phyloP scores from a whole-genome alignment of 2,113 vertebrate genomes.

The Cryptotis parvus region DNA sequence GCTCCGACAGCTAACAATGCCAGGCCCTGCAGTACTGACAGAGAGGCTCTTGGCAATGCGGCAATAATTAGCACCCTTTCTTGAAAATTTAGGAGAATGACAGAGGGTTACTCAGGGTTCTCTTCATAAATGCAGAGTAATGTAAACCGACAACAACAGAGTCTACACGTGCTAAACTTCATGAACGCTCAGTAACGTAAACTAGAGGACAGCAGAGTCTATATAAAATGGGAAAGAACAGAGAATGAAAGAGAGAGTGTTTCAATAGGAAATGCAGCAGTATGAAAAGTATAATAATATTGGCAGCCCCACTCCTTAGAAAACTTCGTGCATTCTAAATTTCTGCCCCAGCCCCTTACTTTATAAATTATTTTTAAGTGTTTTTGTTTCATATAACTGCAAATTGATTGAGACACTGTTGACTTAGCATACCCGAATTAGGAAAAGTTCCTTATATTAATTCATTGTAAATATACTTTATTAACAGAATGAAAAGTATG shows the following conservation, averaged over 20 bases:
- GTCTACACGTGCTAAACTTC: neutral
- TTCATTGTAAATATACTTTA: slow-evolving; percentile 2
- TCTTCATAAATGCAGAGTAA: slow-evolving; percentile 8
- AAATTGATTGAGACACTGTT: neutral
- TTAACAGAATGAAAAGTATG: slow-evolving; percentile 4
- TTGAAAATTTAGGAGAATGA: neutral
- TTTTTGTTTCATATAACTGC: slow-evolving; percentile 22
- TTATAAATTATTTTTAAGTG: neutral
- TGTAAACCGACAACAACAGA: neutral
- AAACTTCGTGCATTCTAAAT: neutral
- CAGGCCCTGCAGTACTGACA: neutral
- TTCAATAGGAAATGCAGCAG: neutral
- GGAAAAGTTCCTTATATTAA: slow-evolving; percentile 16
- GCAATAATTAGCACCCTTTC: neutral
- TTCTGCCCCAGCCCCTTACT: neutral
- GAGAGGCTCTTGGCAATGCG: neutral
- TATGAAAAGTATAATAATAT: neutral
- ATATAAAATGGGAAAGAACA: neutral
- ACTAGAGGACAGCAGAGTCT: too few relatives aligned
- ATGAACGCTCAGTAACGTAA: too few relatives aligned
- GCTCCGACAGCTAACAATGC: neutral
- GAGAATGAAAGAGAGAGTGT: neutral
- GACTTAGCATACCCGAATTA: slow-evolving; percentile 16
- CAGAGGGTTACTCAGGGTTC: neutral
- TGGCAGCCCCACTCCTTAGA: neutral